Evolutionary conservation across 1,140 invertebrate genomes (phyloP), one percentile per base, ranked within the genome.

Genomic region (Zaprionus ornatus): DNA sequence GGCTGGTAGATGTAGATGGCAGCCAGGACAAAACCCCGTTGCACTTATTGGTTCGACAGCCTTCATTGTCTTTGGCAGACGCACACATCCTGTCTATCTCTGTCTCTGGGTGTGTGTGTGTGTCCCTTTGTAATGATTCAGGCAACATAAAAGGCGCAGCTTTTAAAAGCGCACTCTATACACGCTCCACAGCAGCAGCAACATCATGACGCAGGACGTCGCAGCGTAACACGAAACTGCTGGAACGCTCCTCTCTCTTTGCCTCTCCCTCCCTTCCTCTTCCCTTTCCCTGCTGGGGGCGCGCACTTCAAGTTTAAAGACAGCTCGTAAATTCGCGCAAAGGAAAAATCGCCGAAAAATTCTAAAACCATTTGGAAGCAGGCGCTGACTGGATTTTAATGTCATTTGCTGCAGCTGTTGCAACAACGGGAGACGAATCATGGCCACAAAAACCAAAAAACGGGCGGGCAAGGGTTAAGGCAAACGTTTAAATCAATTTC

Each of bases 331-430:
- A 71, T 37, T 56, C 54, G n/a, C 17, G 5, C 40, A 63, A 57
- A 10, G 37, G 17, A 48, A 59, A 63, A 65, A 25, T 70, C 13
- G 52, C 19, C 19, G 23, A 67, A 68, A 80, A 80, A 78, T 55
- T 66, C 65, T 71, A 71, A 76, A 71, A 68, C 29, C 42, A 61
- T 76, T 72, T 63, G 7, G 52, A 19, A 37, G 29, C 9, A 10
- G 50, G 17, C 48, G 52, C 40, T 73, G 61, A 67, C 74, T 77
- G 62, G 74, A 88, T 79, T 79, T 80, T 75, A 90, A 84, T 84
- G 78, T 67, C 70, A 88, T 88, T 84, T 88, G 84, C 45, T 71
- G 72, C 83, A 87, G 77, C 83, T 87, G 83, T 70, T 72, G 57
- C 83, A 61, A 37, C 65, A 64, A 19, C 45, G 68, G 40, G 52